phyloP scores from a whole-genome alignment of 2,888 invertebrate genomes.

The Macrostomum cliftonense region DNA sequence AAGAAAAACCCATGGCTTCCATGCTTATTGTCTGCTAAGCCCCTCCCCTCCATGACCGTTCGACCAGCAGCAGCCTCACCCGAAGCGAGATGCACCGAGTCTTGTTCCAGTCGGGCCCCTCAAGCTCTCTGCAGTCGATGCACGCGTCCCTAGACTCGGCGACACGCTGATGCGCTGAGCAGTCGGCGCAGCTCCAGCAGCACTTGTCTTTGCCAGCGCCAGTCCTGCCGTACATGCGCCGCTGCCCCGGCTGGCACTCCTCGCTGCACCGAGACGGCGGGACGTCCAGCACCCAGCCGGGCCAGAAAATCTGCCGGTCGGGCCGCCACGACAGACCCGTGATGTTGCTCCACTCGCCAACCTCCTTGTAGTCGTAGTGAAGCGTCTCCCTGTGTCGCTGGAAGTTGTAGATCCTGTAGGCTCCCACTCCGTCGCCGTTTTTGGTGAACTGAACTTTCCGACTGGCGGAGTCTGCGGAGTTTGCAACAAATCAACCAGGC shows the following conservation, averaged over 20 bases:
- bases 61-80: too few relatives aligned
- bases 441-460: slow-evolving; percentile 46
- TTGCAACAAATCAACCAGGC: too few relatives aligned
- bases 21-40: too few relatives aligned
- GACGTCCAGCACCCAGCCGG: slow-evolving; percentile 26
- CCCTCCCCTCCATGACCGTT: too few relatives aligned
- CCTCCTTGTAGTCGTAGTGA: slow-evolving; percentile 26
- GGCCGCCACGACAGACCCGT: slow-evolving; percentile 26
- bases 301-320: slow-evolving; percentile 33
- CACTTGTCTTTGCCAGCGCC: slow-evolving; percentile 23
- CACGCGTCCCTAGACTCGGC: neutral
- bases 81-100: too few relatives aligned
- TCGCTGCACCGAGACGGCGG: slow-evolving; percentile 37
- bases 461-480: slow-evolving; percentile 48
- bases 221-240: slow-evolving; percentile 40
- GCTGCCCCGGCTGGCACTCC: slow-evolving; percentile 35
- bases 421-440: slow-evolving; percentile 37
- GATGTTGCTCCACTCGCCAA: slow-evolving; percentile 44
- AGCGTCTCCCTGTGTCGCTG: slow-evolving; percentile 24
- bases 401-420: slow-evolving; percentile 41
- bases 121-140: too few relatives aligned
- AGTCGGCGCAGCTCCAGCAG: slow-evolving; percentile 9
- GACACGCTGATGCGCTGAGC: slow-evolving; percentile 19
- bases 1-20: too few relatives aligned
- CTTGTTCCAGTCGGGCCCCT: too few relatives aligned